A percentile compares a stretch with the other conserved stretches of the same genome.
These are phyloP conservation scores for Mamestra configurata DNA, from an alignment of 1,140 invertebrate genomes.

Conservation along the genomic window DNA sequence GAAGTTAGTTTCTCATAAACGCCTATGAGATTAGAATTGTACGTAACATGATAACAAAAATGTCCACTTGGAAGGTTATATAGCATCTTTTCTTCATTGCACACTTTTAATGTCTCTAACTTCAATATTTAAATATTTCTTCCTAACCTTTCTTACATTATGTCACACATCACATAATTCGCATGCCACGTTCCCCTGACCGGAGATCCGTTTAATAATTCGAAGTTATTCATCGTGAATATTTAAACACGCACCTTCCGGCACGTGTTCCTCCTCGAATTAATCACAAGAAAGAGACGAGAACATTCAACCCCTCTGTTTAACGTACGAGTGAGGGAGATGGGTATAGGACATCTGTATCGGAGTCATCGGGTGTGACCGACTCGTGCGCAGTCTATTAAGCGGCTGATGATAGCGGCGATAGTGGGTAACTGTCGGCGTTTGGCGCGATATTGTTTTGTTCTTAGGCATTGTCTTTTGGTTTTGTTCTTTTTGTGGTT, in stretches of 20 bases:
- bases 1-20: too few species aligned
- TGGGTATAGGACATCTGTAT: slow-evolving; percentile 59
- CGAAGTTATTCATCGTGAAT: slow-evolving; percentile 47
- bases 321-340: slow-evolving; percentile 46
- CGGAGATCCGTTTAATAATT: slow-evolving; percentile 49
- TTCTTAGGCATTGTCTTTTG: slow-evolving; percentile 50
- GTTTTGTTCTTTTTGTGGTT: slow-evolving; percentile 3
- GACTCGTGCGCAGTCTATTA: slow-evolving; percentile 66
- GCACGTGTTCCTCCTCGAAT: slow-evolving; percentile 53
- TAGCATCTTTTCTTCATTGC: too few species aligned
- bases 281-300: slow-evolving; percentile 44
- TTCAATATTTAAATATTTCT: too few species aligned
- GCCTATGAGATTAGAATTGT: too few species aligned
- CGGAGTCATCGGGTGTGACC: slow-evolving; percentile 63
- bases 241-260: slow-evolving; percentile 55
- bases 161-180: slow-evolving; percentile 6
- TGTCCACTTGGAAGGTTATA: too few species aligned
- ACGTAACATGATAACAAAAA: too few species aligned
- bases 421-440: slow-evolving; percentile 40
- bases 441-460: slow-evolving; percentile 47
- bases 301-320: slow-evolving; percentile 2
- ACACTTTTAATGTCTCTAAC: too few species aligned
- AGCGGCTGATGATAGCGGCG: slow-evolving; percentile 62
- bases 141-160: neutral
- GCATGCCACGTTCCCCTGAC: slow-evolving; percentile 35